phyloP scores from a whole-genome alignment of 1,140 invertebrate genomes.

The Dinoponera quadriceps region DNA sequence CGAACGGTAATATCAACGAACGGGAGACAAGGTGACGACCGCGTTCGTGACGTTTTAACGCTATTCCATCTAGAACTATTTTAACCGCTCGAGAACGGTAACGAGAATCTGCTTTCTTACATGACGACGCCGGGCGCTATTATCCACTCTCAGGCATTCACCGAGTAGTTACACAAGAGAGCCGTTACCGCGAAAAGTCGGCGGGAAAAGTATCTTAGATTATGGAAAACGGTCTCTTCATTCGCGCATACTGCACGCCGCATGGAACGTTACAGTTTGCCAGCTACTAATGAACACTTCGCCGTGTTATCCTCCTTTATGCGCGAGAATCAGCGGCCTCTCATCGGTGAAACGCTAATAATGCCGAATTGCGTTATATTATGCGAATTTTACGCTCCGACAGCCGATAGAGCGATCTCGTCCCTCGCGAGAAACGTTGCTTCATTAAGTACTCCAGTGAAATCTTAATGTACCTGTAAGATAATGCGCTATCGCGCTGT shows the following conservation, averaged over 20 bases:
- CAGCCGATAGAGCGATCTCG: not conserved
- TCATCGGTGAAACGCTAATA: slow-evolving; percentile 12
- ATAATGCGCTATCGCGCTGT: not conserved
- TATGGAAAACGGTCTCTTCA: slow-evolving; percentile 19
- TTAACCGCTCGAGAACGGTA: not conserved
- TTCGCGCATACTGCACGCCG: not conserved
- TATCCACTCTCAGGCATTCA: slow-evolving; percentile 28
- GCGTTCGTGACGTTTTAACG: not conserved
- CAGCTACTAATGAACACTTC: not conserved
- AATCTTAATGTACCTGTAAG: not conserved
- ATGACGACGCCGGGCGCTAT: slow-evolving; percentile 17
- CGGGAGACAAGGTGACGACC: not conserved
- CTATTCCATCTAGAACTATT: slow-evolving; percentile 13
- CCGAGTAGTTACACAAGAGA: slow-evolving; percentile 34
- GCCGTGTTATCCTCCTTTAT: slow-evolving; percentile 32
- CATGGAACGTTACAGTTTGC: not conserved
- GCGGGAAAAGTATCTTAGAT: slow-evolving; percentile 25
- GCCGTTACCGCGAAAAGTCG: slow-evolving; percentile 10
- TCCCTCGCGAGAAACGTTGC: not conserved
- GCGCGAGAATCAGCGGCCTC: slow-evolving; percentile 16
- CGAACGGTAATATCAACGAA: not conserved
- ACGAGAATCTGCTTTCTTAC: slow-evolving; percentile 24
- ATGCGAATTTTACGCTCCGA: not conserved
- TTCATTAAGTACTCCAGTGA: not conserved
- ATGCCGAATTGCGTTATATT: slow-evolving; percentile 21